Base-by-base conservation (phyloP, 2,113 vertebrate genomes). In the Petrocephalus microphthalmus region DNA sequence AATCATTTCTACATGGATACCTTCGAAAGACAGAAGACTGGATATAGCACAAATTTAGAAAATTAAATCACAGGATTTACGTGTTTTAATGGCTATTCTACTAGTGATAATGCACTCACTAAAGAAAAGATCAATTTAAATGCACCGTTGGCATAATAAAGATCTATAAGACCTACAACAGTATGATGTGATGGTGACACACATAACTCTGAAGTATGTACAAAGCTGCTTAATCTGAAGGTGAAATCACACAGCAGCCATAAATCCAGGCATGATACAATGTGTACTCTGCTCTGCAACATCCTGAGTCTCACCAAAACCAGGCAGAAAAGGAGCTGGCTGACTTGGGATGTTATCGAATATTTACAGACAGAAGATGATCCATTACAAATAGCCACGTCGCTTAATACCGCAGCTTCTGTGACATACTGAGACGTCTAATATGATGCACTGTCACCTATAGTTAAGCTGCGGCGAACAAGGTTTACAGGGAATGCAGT, bases 151-250 rank as follows among this genome's bases (percentile, higher is more conserved):
- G 29, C 47, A 85, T 78, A 86, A 78, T 81, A 92, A 91, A 95
- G 95, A 92, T 96, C 95, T 96, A 95, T 96, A 94, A 96, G 95
- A 96, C 95, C 95, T 94, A 95, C 93, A 91, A 92, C 89, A 88
- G 90, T 92, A 85, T 84, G 90, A 93, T 95, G 94, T 95, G 94
- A 94, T 90, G 94, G 87, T 93, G 92, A 94, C 89, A 94, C 94
- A 93, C 93, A 91, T 93, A 93, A 94, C 93, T 92, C 93, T 93
- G 93, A 87, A 78, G 10, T 95, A 95, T 95, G 87, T 95, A 96
- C 95, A 96, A 89, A 88, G 89, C 89, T 91, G 90, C 89, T 87
- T 87, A 67, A 88, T 64, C 57, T 74, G 88, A 89, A 91, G 29
- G 89, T 85, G 15, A 87, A 87, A 89, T 88, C 84, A 89, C 87